A percentile compares a stretch with the other conserved stretches of the same genome.
These are phyloP conservation scores for Nylanderia fulva DNA, from an alignment of 1,140 invertebrate genomes.

Conservation along the genomic window DNA sequence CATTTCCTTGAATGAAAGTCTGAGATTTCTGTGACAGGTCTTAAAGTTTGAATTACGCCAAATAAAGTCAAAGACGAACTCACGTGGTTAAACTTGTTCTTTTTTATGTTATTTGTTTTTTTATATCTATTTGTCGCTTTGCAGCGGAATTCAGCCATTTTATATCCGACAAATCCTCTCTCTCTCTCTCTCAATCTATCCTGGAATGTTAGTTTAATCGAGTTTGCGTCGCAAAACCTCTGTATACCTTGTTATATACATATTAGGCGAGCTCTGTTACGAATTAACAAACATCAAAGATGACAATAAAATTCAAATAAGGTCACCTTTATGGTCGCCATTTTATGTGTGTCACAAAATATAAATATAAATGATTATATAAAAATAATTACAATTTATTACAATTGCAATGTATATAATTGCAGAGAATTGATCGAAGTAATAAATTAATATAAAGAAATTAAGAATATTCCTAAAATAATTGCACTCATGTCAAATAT, in stretches of 20 bases:
- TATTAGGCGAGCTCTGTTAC: conserved; percentile 24
- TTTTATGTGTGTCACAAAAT: neutral
- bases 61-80: neutral
- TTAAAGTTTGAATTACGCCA: neutral
- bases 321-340: no score
- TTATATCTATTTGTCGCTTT: neutral
- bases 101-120: conserved; percentile 14
- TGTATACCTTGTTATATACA: conserved; percentile 6
- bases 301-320: conserved; percentile 32
- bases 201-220: conserved; percentile 62
- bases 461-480: neutral
- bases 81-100: neutral
- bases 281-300: conserved; percentile 20
- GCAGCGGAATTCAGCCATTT: conserved; percentile 8
- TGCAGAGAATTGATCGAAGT: neutral
- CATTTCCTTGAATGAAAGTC: neutral
- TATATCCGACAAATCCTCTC: conserved; percentile 34
- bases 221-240: conserved; percentile 59
- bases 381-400: neutral
- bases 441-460: neutral
- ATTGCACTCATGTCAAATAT: neutral
- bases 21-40: neutral
- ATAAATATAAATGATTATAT: conserved; percentile 11
- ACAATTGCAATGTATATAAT: neutral
- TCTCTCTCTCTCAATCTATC: conserved; percentile 23